Conservation (phyloP, 2,797 vertebrate genomes). For the Brachyrhaphis roseni region DNA sequence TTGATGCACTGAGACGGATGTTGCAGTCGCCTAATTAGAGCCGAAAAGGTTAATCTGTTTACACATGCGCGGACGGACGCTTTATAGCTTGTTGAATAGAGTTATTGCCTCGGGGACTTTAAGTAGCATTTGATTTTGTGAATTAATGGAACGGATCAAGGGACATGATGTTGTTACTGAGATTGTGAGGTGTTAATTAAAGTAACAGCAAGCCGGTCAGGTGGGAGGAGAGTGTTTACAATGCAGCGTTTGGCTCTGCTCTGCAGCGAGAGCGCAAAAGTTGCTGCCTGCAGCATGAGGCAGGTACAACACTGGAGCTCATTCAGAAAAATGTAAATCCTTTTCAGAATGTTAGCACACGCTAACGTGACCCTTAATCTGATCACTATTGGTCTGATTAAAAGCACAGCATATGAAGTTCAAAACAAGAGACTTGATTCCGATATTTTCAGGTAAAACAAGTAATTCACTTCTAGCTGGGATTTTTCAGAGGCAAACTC, state of each 20-base stretch:
- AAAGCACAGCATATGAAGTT: not conserved
- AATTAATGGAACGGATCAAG: slow-evolving; percentile 31
- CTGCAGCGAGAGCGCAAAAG: slow-evolving; percentile 1
- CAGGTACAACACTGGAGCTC: not conserved
- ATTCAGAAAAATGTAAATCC: not conserved
- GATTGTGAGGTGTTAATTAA: slow-evolving; percentile 31
- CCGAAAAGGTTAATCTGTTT: slow-evolving; percentile 54
- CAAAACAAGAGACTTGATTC: not conserved
- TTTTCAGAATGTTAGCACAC: not conserved
- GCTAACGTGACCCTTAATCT: not conserved
- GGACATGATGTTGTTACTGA: slow-evolving; percentile 9
- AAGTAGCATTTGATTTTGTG: slow-evolving; percentile 32
- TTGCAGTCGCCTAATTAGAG: slow-evolving; percentile 19
- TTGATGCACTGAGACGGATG: slow-evolving; percentile 3
- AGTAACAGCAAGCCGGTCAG: slow-evolving; percentile 21
- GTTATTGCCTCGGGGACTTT: slow-evolving; percentile 27
- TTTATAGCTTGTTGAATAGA: slow-evolving; percentile 14
- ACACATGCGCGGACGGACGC: slow-evolving; percentile 13
- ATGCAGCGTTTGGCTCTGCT: slow-evolving; percentile 17
- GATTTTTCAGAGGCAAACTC: slow-evolving; percentile 11
- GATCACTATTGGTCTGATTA: not conserved
- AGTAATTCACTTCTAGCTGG: not conserved
- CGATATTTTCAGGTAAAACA: not conserved
- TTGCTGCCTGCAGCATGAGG: slow-evolving; percentile 14
- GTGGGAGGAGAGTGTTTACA: slow-evolving; percentile 2